Evolutionary conservation across 2,888 invertebrate genomes (phyloP).

Genomic region (Cyaniris semiargus): DNA sequence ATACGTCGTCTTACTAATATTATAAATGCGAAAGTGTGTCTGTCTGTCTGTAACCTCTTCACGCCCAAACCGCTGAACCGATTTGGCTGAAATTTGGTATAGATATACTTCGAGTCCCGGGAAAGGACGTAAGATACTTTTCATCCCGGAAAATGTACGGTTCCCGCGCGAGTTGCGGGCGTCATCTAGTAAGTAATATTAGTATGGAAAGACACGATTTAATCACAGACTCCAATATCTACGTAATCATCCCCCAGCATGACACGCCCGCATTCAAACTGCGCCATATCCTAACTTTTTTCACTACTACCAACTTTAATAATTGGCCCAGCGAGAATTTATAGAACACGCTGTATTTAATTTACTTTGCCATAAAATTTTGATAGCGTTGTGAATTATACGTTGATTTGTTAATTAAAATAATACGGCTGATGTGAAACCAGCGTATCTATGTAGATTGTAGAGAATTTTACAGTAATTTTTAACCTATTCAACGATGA

Average conservation of each 20-base stretch:
- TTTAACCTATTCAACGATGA: too few relatives aligned
- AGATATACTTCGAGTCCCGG: too few relatives aligned
- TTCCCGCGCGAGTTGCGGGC: too few relatives aligned
- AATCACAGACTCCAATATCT: neutral
- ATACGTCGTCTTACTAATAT: too few relatives aligned
- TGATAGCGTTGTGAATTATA: conserved; percentile 8
- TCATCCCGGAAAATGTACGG: too few relatives aligned
- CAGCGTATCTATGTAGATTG: neutral
- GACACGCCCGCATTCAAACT: conserved; percentile 6
- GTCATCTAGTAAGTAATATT: too few relatives aligned
- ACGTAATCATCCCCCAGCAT: neutral
- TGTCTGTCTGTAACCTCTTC: too few relatives aligned
- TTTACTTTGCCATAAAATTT: conserved; percentile 21
- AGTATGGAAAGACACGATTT: too few relatives aligned
- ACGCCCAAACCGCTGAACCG: too few relatives aligned
- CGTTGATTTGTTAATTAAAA: neutral
- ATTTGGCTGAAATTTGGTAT: too few relatives aligned
- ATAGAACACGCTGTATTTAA: conserved; percentile 14
- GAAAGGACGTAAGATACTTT: too few relatives aligned
- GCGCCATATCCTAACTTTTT: conserved; percentile 24
- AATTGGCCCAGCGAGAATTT: conserved; percentile 15
- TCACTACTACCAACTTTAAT: conserved; percentile 11
- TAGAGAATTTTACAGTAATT: neutral
- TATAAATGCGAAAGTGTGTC: too few relatives aligned
- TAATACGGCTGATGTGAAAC: neutral